Base-by-base conservation (phyloP, 2,113 vertebrate genomes). In the Bufo bufo region DNA sequence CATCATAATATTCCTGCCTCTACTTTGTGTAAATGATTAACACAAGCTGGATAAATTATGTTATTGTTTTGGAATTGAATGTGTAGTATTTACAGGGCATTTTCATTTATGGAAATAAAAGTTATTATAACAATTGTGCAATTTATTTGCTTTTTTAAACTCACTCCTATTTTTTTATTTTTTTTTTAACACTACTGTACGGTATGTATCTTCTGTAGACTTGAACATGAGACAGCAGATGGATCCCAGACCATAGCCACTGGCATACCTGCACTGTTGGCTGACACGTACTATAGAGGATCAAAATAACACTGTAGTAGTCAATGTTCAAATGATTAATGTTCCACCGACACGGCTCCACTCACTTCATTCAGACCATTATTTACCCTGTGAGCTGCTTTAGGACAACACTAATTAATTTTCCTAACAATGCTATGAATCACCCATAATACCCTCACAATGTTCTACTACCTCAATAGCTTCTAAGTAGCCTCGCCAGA, bases 391-490 rank as follows among this genome's bases (percentile, higher is more conserved):
- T 61, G 23, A 33, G 54, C 54, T 61, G 56, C 33, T 54, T 54
- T 23, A 59, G 13, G 58, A 43, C 14, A 78, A 50, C 50, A 54
- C 23, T n/a, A 20, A 78, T 54, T 54, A 52, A 20, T 50, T 75
- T 75, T 77, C 74, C 45, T 49, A 77, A 77, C 47, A 49, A 77
- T 77, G 66, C 23, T 11, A 77, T 50, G 74, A 20, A 77, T 77
- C 47, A 77, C 17, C 17, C 17, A 77, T 20, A 50, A 49, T 19
- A 77, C 16, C 74, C 47, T 77, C 47, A 77, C 45, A 50, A 77
- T 77, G 49, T 19, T 11, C 74, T 71, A 33, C 66, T 12, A 6
- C 66, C 66, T 33, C 66, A 43, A 71, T 33, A 71, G 11, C n/a
- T 12, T 33, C 23, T 71, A 12, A 33, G 66, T 71, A 71, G 66